These are phyloP conservation scores for Emys orbicularis DNA, from an alignment of 2,797 vertebrate species.

Conservation along the genomic window DNA sequence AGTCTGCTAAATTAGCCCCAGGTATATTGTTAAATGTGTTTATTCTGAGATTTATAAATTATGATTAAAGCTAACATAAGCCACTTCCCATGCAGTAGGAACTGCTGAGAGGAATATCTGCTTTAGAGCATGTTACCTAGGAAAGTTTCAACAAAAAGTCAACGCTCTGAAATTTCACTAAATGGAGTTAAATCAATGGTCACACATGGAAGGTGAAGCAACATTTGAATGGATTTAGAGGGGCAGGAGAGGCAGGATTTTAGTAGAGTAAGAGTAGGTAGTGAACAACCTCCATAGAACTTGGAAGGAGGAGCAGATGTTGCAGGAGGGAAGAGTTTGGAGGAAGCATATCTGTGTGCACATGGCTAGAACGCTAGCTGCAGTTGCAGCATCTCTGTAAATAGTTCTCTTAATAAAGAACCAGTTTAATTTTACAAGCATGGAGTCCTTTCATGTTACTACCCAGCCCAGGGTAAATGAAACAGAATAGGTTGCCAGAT, in stretches of 20 bases:
- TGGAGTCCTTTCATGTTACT: no score
- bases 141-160: accelerated
- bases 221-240: not conserved
- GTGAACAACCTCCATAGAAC: no score
- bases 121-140: accelerated
- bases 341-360: no score
- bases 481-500: not conserved
- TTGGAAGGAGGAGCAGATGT: not conserved
- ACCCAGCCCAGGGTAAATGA: no score
- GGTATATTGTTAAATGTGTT: not conserved
- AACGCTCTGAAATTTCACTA: accelerated
- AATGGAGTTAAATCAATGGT: accelerated
- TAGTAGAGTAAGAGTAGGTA: no score
- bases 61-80: not conserved
- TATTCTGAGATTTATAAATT: not conserved
- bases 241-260: not conserved
- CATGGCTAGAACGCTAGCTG: no score
- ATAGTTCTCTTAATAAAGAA: no score
- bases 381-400: no score
- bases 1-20: not conserved
- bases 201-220: not conserved
- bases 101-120: not conserved
- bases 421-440: no score
- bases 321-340: not conserved
- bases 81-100: no score